Evolutionary conservation across 2,888 invertebrate species (phyloP).

Genomic region (Acleris cristana): DNA sequence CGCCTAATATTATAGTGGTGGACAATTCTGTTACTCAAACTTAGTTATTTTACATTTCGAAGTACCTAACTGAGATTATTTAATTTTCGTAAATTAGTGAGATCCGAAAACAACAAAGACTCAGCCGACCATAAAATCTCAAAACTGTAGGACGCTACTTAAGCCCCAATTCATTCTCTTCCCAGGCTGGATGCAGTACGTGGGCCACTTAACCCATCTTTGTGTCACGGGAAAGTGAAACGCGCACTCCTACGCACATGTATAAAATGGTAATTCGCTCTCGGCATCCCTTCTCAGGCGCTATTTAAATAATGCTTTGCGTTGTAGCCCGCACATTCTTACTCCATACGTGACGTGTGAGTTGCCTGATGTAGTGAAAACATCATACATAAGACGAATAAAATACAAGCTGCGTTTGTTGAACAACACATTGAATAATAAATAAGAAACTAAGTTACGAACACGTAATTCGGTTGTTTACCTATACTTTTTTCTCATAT

Average conservation of each 20-base stretch:
- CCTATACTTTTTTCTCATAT: no score
- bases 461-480: no score
- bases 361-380: conserved; percentile 12
- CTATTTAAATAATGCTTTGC: conserved; percentile 34
- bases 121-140: neutral
- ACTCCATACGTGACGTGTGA: conserved; percentile 15
- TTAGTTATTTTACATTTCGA: no score
- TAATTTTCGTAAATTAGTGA: no score
- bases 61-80: no score
- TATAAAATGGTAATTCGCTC: conserved; percentile 31
- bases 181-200: conserved; percentile 14
- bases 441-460: no score
- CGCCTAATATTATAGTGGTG: no score
- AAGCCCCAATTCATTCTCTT: conserved; percentile 1
- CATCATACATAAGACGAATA: neutral
- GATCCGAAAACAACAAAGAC: no score
- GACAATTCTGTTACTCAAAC: no score
- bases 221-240: conserved; percentile 25
- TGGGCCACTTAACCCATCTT: conserved; percentile 21
- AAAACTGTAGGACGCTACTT: neutral
- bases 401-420: neutral
- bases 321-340: conserved; percentile 26
- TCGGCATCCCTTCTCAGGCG: conserved; percentile 30
- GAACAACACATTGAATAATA: no score
- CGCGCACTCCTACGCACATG: conserved; percentile 19